Evolutionary conservation across 2,888 invertebrate species (phyloP).

Genomic region (Pseudococcus jackbeardsleyi): DNA sequence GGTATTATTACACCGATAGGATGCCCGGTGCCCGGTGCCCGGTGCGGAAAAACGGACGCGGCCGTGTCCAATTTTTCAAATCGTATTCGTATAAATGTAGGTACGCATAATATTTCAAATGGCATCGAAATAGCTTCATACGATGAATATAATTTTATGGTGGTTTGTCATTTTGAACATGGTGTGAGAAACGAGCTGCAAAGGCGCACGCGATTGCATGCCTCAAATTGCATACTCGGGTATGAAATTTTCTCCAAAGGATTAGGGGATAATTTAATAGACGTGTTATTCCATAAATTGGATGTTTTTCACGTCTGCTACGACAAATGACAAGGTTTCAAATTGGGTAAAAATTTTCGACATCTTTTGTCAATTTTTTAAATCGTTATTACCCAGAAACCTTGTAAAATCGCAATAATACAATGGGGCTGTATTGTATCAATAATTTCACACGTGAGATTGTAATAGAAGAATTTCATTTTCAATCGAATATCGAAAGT

Average conservation of each 20-base stretch:
- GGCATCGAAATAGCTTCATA: not conserved
- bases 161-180: not conserved
- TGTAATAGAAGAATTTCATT: too few species aligned
- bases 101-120: too few species aligned
- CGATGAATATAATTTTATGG: not conserved
- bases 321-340: not conserved
- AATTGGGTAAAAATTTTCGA: slow-evolving; percentile 17
- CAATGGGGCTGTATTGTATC: too few species aligned
- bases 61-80: too few species aligned
- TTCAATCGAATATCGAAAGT: too few species aligned
- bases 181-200: too few species aligned
- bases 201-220: slow-evolving; percentile 23
- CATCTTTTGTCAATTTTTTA: not conserved
- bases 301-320: not conserved
- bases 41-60: too few species aligned
- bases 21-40: too few species aligned
- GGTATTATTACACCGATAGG: not conserved
- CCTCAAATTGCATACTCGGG: not conserved
- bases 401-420: not conserved
- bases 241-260: not conserved
- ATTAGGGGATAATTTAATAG: slow-evolving; percentile 1
- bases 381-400: not conserved
- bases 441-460: too few species aligned
- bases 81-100: too few species aligned
- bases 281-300: not conserved